A percentile compares a stretch with the other conserved stretches of the same genome.
Evolutionary conservation across 2,797 vertebrate species (phyloP).

Genomic region (Poecilia picta): DNA sequence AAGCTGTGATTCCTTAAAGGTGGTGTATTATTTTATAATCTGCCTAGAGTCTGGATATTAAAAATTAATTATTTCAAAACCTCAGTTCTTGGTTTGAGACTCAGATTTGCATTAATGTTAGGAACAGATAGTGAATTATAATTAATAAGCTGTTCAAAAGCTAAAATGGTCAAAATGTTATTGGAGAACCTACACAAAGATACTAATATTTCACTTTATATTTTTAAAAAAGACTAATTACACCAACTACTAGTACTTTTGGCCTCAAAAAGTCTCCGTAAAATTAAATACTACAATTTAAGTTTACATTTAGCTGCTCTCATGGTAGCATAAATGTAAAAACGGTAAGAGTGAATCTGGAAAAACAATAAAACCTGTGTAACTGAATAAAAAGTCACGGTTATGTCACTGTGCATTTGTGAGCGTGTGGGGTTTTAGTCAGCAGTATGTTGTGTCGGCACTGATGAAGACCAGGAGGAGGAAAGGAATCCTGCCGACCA

Average conservation of each 20-base stretch:
- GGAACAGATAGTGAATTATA: not conserved
- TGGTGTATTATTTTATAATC: not conserved
- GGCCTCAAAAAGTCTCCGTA: not conserved
- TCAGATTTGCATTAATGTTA: not conserved
- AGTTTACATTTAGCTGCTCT: not conserved
- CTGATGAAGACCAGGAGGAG: slow-evolving; percentile 59
- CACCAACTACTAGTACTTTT: not conserved
- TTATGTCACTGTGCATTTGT: not conserved
- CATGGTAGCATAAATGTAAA: not conserved
- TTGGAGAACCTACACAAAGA: not conserved
- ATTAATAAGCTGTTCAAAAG: not conserved
- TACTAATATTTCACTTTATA: not conserved
- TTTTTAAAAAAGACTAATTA: not conserved
- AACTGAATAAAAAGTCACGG: not conserved
- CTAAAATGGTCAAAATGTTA: not conserved
- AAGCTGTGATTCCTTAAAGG: not conserved
- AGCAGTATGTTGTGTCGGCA: slow-evolving; percentile 44
- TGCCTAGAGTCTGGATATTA: not conserved
- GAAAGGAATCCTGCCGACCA: slow-evolving; percentile 63
- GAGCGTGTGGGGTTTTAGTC: slow-evolving; percentile 20
- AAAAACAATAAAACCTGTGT: not conserved
- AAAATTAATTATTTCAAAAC: not conserved
- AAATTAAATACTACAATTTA: not conserved
- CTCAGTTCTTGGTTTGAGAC: not conserved
- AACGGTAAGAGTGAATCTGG: not conserved